Evolutionary conservation across 2,888 invertebrate species (phyloP).

Genomic region (Rotaria sp.): DNA sequence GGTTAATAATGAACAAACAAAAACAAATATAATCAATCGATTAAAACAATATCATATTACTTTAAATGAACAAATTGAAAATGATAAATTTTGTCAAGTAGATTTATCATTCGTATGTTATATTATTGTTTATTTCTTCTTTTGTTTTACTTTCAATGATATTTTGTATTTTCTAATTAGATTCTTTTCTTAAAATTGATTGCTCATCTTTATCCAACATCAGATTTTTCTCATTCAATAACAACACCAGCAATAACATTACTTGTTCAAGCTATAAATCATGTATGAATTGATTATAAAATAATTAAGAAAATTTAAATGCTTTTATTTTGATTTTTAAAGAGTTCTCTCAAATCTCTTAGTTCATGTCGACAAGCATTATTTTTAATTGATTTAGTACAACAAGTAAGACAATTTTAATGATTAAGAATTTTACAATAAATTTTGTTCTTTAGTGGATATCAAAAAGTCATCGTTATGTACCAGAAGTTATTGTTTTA

Average conservation of each 20-base stretch:
- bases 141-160: neutral
- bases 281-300: conserved; percentile 47
- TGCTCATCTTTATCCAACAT: conserved; percentile 74
- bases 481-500: conserved; percentile 58
- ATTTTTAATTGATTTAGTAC: neutral
- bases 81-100: neutral
- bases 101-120: neutral
- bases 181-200: conserved; percentile 74
- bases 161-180: conserved; percentile 48
- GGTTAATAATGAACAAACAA: neutral
- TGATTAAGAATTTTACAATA: neutral
- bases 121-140: neutral
- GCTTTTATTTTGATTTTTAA: no score
- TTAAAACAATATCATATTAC: neutral
- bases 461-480: conserved; percentile 66
- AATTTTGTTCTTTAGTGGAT: neutral
- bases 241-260: conserved; percentile 76
- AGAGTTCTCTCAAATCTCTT: neutral
- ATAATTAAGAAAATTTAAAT: conserved; percentile 33
- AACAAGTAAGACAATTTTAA: neutral
- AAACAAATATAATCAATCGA: conserved; percentile 33
- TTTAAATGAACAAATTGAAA: neutral
- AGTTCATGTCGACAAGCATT: neutral
- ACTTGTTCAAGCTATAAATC: conserved; percentile 68
- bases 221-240: conserved; percentile 79